A percentile compares a stretch with the other conserved stretches of the same genome.
Conservation (phyloP, 2,113 vertebrate genomes). For the Ailurus styani region DNA sequence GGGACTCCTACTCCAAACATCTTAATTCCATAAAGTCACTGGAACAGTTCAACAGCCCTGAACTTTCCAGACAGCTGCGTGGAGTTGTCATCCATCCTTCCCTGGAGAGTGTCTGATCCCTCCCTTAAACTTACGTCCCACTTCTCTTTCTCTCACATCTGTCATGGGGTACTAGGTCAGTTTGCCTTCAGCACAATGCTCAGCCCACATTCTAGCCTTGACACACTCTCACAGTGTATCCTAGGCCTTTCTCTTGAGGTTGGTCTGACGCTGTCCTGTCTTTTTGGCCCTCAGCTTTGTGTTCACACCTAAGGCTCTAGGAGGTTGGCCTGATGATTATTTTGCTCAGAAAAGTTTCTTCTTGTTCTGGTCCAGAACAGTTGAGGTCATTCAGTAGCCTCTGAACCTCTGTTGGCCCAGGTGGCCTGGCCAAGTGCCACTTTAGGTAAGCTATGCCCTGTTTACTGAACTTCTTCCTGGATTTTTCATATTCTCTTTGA, state of each 20-base stretch:
- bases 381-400: background rate
- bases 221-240: fast-evolving
- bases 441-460: background rate
- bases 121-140: background rate
- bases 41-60: conserved; percentile 14
- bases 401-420: background rate
- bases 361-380: background rate
- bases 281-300: background rate
- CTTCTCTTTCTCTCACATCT: background rate
- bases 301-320: background rate
- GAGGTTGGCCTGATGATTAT: background rate
- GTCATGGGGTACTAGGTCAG: background rate
- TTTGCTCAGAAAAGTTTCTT: background rate
- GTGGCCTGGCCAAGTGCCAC: background rate
- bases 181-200: background rate
- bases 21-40: conserved; percentile 65
- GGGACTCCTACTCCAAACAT: conserved; percentile 52
- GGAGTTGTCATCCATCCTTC: conserved; percentile 36
- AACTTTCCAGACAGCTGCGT: conserved; percentile 55
- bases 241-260: background rate
- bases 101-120: conserved; percentile 40
- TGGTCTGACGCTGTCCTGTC: background rate
- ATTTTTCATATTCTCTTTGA: background rate
- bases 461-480: background rate
- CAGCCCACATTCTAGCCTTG: background rate